phyloP scores from a whole-genome alignment of 2,888 invertebrate species.

The Nymphalis urticae region DNA sequence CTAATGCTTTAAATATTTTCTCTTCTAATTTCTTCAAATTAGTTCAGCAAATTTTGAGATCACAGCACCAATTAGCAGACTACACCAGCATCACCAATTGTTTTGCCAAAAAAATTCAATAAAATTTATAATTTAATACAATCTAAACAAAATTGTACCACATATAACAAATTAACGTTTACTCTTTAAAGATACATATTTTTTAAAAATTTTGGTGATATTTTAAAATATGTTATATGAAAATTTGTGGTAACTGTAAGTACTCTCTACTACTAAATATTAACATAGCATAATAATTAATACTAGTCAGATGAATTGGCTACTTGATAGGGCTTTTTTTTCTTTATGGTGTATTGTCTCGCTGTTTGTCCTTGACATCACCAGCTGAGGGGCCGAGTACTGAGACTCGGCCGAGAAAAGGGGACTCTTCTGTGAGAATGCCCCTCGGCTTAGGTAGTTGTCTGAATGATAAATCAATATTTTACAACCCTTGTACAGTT shows the following conservation, averaged over 20 bases:
- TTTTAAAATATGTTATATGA: neutral
- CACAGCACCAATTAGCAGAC: constrained; percentile 11
- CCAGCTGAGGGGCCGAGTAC: too few species aligned
- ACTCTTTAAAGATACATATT: neutral
- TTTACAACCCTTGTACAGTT: too few species aligned
- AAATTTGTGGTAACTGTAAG: neutral
- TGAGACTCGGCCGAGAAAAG: too few species aligned
- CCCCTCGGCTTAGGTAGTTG: too few species aligned
- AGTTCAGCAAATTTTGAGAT: constrained; percentile 29
- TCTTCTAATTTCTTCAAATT: constrained; percentile 13
- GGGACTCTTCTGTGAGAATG: too few species aligned
- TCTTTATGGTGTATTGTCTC: too few species aligned
- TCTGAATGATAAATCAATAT: too few species aligned
- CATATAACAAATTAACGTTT: neutral
- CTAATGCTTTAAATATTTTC: constrained; percentile 14
- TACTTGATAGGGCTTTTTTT: too few species aligned
- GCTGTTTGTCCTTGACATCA: too few species aligned
- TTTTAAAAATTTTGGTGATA: neutral
- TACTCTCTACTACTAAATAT: neutral
- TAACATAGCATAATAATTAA: too few species aligned
- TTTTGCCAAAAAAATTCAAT: neutral
- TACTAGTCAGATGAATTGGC: too few species aligned
- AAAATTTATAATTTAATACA: neutral
- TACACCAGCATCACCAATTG: neutral
- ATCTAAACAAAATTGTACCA: neutral